A percentile compares a stretch with the other conserved stretches of the same genome.
These are phyloP conservation scores for Amiota communis DNA, from an alignment of 2,888 invertebrate genomes.

Conservation along the genomic window DNA sequence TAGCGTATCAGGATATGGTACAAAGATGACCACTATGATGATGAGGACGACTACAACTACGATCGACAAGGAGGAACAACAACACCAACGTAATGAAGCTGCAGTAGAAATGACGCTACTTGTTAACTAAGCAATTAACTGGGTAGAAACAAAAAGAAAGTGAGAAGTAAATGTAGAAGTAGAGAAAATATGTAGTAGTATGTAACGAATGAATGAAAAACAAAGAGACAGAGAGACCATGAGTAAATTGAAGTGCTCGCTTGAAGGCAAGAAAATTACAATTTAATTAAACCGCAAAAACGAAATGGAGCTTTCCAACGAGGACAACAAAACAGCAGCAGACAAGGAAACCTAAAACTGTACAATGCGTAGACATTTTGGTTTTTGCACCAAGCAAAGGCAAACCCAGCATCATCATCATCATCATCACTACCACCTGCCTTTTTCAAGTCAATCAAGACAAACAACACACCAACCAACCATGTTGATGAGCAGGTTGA, in stretches of 20 bases:
- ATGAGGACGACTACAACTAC: neutral
- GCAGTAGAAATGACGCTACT: conserved; percentile 28
- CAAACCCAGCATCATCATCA: conserved; percentile 33
- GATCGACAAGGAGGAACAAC: too few relatives aligned
- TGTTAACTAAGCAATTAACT: conserved; percentile 30
- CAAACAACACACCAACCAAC: neutral
- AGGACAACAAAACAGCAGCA: neutral
- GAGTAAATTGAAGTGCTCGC: neutral
- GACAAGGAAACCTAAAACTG: neutral
- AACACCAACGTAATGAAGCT: neutral
- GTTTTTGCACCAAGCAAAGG: conserved; percentile 50
- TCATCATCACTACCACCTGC: conserved; percentile 10
- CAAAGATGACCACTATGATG: neutral
- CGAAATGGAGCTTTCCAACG: conserved; percentile 29
- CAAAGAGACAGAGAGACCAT: neutral
- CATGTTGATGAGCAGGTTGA: neutral
- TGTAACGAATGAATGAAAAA: neutral
- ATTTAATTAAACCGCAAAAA: conserved; percentile 59
- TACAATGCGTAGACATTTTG: neutral
- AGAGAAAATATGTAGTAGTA: too few relatives aligned
- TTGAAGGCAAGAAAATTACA: conserved; percentile 53
- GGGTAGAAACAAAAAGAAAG: neutral
- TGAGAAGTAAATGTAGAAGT: neutral
- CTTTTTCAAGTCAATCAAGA: conserved; percentile 12
- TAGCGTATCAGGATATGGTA: conserved; percentile 1